Base-by-base conservation (phyloP, 2,113 vertebrate species). In the Sylvietta virens region DNA sequence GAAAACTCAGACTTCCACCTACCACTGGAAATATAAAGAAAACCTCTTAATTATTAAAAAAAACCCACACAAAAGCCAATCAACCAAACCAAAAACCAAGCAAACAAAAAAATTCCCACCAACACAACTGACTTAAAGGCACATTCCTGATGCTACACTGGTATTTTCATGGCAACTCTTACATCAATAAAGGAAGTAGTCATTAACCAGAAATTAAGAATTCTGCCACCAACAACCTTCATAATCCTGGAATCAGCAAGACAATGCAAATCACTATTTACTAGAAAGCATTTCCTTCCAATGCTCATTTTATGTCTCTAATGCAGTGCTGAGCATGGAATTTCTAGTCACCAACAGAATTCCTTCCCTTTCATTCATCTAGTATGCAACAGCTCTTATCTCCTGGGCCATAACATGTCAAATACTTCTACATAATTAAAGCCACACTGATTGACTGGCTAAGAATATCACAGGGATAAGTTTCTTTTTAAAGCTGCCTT, bases 341-440 rank as follows among this genome's bases (percentile, higher is more conserved):
- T 92, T 85, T 87, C 71, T 50, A 71, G 39, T 40, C 51, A 66
- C 64, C 61, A 72, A 67, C 44, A 50, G 27, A 40, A 62, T 71
- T 73, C 81, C 90, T 84, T 47, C 50, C 44, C 53, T 28, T 72
- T 48, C 67, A 88, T 53, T 92, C 60, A 88, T 92, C 58, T 48
- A 91, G 45, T 56, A 67, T 67, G 71, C n/a, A 21, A 96, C 58
- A 66, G 33, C 18, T 90, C 64, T 95, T 94, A 90, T 92, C 88
- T 93, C 88, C 80, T 80, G 81, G 90, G 81, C 78, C 47, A 27
- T 80, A 81, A 76, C 65, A 91, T 76, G 79, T 96, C 96, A 97
- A 93, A 93, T 83, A 91, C 82, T 95, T 96, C 79, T 90, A 70
- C 90, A 94, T 95, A 97, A 97, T 97, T 96, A 95, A 97, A 96